A percentile compares a stretch with the other conserved stretches of the same genome.
Evolutionary conservation across 2,113 vertebrate species (phyloP).

Genomic region (Dipodomys ordii): DNA sequence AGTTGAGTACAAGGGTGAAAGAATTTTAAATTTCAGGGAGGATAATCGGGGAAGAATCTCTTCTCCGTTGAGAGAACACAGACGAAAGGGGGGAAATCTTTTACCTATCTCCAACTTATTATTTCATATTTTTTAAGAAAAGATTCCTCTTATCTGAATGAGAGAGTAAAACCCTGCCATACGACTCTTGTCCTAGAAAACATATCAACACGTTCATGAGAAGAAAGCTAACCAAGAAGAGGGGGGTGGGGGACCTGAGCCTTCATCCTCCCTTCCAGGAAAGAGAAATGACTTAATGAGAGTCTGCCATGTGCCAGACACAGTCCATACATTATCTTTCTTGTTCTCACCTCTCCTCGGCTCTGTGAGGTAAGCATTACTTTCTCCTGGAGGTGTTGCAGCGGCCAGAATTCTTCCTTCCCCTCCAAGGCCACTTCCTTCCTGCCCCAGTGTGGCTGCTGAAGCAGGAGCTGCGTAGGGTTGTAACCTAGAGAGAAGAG

Average conservation of each 20-base stretch:
- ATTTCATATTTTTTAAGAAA: constrained; percentile 33
- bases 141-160: constrained; percentile 4
- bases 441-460: not conserved
- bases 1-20: constrained; percentile 53
- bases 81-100: constrained; percentile 10
- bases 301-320: not conserved
- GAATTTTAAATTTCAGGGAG: constrained; percentile 65
- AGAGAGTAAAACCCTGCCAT: constrained; percentile 44
- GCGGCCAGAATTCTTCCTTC: not conserved
- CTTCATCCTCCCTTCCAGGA: not conserved
- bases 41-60: constrained; percentile 64
- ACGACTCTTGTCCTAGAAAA: constrained; percentile 43
- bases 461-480: not conserved
- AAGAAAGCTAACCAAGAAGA: not conserved
- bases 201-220: constrained; percentile 33
- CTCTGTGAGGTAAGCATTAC: constrained; percentile 35
- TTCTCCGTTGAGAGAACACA: constrained; percentile 62
- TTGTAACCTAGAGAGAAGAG: not conserved
- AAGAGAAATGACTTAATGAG: not conserved
- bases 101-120: constrained; percentile 54
- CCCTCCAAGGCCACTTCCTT: not conserved
- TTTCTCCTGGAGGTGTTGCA: not conserved
- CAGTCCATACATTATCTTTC: not conserved
- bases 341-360: constrained; percentile 34
- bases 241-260: not conserved